These are phyloP conservation scores for Hippoglossus stenolepis DNA, from an alignment of 2,113 vertebrate species.

Conservation along the genomic window DNA sequence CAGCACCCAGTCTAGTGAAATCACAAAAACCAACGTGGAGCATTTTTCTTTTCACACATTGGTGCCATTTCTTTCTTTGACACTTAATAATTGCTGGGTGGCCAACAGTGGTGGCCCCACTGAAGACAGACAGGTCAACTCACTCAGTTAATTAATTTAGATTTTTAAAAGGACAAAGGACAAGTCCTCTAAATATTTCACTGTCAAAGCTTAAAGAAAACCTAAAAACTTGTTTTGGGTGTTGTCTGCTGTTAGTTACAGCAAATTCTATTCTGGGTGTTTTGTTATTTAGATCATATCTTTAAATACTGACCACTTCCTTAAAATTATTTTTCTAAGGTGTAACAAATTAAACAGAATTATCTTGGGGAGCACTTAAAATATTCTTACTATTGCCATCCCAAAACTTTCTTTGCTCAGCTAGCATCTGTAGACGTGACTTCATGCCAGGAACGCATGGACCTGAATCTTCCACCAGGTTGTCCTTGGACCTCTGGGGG, in stretches of 20 bases:
- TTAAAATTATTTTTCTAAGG: neutral
- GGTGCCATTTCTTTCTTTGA: neutral
- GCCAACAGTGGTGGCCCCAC: neutral
- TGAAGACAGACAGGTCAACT: neutral
- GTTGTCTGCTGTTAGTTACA: neutral
- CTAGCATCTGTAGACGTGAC: conserved; percentile 90
- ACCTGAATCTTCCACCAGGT: conserved; percentile 29
- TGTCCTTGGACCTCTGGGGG: conserved; percentile 46
- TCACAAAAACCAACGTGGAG: neutral
- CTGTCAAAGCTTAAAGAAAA: no score
- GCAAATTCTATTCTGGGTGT: neutral
- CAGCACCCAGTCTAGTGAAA: neutral
- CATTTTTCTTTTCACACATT: neutral
- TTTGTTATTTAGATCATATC: neutral
- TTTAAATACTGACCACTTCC: neutral
- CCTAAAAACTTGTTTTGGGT: no score
- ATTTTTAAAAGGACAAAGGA: neutral
- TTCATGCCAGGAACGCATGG: conserved; percentile 77
- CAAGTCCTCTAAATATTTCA: no score
- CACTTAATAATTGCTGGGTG: neutral
- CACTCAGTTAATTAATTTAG: neutral
- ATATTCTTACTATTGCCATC: conserved; percentile 78
- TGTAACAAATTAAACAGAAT: neutral
- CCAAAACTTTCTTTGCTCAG: conserved; percentile 89
- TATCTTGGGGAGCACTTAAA: neutral